A percentile compares a stretch with the other conserved stretches of the same genome.
phyloP scores from a whole-genome alignment of 2,113 vertebrate species.

The Cryptotis parvus region DNA sequence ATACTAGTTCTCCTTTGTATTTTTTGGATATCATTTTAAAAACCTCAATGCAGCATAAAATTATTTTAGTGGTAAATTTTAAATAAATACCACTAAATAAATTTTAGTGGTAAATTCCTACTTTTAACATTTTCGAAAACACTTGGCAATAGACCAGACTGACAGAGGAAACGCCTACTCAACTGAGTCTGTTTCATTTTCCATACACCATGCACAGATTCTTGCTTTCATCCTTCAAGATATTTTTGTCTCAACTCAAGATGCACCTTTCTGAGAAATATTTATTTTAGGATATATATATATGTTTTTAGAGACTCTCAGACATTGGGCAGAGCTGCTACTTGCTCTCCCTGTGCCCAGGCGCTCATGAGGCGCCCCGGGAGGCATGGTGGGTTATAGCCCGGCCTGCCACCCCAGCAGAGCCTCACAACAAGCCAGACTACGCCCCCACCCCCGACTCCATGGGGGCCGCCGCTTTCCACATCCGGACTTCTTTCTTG shows the following conservation, averaged over 20 bases:
- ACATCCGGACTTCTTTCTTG: too few relatives aligned
- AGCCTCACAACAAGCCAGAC: too few relatives aligned
- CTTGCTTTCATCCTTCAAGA: slow-evolving; percentile 52
- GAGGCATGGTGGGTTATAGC: too few relatives aligned
- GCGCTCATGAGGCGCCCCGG: too few relatives aligned
- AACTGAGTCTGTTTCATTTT: slow-evolving; percentile 20
- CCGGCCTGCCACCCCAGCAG: too few relatives aligned
- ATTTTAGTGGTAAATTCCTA: slow-evolving; percentile 47
- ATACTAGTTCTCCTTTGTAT: slow-evolving; percentile 49
- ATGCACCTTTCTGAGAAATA: slow-evolving; percentile 21
- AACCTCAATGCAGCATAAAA: slow-evolving; percentile 44
- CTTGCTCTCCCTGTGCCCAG: too few relatives aligned
- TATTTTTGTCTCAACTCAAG: slow-evolving; percentile 50
- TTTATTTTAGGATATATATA: slow-evolving; percentile 45
- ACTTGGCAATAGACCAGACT: slow-evolving; percentile 55
- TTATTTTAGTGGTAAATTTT: too few relatives aligned
- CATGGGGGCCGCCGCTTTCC: too few relatives aligned
- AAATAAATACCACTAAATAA: too few relatives aligned
- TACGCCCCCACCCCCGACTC: too few relatives aligned
- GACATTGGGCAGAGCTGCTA: too few relatives aligned
- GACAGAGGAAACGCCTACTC: slow-evolving; percentile 45
- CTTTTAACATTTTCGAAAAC: slow-evolving; percentile 64
- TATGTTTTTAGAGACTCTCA: too few relatives aligned
- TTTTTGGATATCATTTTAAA: slow-evolving; percentile 64
- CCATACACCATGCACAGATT: slow-evolving; percentile 40